These are phyloP conservation scores for Ctenochaetus hawaiiensis DNA, from an alignment of 2,797 vertebrate genomes.

Conservation along the genomic window DNA sequence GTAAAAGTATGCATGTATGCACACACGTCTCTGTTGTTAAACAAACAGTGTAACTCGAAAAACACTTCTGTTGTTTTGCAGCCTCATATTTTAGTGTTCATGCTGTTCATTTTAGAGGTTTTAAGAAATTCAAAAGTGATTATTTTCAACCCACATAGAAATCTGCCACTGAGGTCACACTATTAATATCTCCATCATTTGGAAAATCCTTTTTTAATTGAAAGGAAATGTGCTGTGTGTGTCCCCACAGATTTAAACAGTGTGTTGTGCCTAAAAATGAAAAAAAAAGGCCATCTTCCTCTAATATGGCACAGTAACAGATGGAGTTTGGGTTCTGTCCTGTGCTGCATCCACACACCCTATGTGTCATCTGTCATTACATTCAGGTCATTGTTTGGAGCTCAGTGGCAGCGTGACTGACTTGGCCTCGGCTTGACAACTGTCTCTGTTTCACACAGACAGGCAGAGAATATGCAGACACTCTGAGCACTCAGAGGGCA, in stretches of 20 bases:
- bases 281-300: conserved; percentile 25
- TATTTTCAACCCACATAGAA: not conserved
- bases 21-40: too few relatives aligned
- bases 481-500: conserved; percentile 34
- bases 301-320: conserved; percentile 76
- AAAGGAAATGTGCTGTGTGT: conserved; percentile 1
- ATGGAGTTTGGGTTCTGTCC: conserved; percentile 78
- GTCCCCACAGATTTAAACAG: not conserved
- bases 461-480: conserved; percentile 53
- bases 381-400: conserved; percentile 84
- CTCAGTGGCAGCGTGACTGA: conserved; percentile 81
- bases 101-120: not conserved
- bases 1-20: not conserved
- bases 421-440: conserved; percentile 80
- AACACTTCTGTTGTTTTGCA: not conserved
- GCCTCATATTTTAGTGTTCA: not conserved
- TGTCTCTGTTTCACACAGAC: conserved; percentile 73
- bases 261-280: conserved; percentile 6
- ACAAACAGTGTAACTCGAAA: not conserved
- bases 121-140: not conserved
- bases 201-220: not conserved
- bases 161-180: not conserved
- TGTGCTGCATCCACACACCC: conserved; percentile 74
- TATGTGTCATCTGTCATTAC: conserved; percentile 85
- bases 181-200: not conserved